Conservation (phyloP, 2,888 invertebrate genomes). For the Sipunculus nudus region DNA sequence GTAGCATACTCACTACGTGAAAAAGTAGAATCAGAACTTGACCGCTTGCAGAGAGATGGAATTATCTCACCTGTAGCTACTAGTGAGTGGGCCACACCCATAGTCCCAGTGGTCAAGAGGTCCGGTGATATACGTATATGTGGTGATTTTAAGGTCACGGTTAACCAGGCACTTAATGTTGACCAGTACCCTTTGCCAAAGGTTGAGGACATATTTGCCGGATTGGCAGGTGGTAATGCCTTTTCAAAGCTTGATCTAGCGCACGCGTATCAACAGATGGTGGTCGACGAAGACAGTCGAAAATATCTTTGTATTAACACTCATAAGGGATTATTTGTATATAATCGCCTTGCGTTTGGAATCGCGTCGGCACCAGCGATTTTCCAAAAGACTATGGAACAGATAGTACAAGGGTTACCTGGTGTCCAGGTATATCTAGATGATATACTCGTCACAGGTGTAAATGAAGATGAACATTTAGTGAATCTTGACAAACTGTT, state of each 20-base stretch:
- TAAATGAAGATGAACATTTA: background rate
- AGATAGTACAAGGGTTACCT: background rate
- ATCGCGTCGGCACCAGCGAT: background rate
- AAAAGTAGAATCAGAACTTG: background rate
- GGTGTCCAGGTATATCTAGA: background rate
- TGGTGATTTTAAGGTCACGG: constrained; percentile 4
- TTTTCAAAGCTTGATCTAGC: constrained; percentile 4
- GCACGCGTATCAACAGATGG: background rate
- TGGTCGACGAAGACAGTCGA: background rate
- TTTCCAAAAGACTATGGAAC: constrained; percentile 2
- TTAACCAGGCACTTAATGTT: background rate
- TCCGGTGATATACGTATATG: background rate
- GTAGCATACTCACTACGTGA: background rate
- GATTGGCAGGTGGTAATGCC: background rate
- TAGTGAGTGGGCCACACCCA: background rate
- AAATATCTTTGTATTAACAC: background rate
- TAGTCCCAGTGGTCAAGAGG: background rate
- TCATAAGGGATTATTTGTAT: background rate
- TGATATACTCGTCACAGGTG: background rate
- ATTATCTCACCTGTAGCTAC: background rate
- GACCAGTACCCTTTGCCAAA: constrained; percentile 1
- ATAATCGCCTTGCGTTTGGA: background rate
- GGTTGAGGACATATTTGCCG: constrained; percentile 1
- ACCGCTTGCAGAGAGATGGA: background rate
- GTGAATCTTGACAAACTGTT: background rate